Conservation (phyloP, 2,113 vertebrate species). For the Neogobius melanostomus region DNA sequence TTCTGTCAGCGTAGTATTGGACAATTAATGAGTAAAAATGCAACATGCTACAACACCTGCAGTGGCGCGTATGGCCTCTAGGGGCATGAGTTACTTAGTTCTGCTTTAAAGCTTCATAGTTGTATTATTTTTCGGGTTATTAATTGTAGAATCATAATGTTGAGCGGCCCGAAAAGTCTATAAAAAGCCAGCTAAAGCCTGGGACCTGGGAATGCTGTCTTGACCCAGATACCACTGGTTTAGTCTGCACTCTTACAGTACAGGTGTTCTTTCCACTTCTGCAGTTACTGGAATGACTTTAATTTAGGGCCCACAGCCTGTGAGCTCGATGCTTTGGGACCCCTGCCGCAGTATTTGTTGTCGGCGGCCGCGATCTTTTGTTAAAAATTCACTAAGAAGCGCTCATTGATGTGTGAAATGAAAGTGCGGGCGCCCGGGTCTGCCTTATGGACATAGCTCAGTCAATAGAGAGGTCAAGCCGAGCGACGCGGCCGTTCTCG, state of each 20-base stretch:
- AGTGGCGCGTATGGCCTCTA: too few species aligned
- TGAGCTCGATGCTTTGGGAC: background rate
- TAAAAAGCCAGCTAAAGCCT: background rate
- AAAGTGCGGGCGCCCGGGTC: slow-evolving; percentile 27
- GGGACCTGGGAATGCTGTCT: background rate
- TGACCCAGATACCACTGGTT: background rate
- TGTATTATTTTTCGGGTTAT: too few species aligned
- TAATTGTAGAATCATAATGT: too few species aligned
- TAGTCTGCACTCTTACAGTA: background rate
- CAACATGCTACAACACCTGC: too few species aligned
- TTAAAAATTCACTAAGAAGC: slow-evolving; percentile 25
- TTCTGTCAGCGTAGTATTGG: too few species aligned
- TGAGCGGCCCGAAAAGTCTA: too few species aligned
- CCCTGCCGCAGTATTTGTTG: background rate
- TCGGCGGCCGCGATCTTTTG: slow-evolving; percentile 23
- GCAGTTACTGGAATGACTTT: background rate
- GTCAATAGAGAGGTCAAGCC: slow-evolving; percentile 14
- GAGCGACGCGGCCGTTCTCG: slow-evolving; percentile 3
- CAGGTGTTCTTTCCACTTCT: background rate
- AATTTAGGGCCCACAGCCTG: background rate
- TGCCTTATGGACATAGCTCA: slow-evolving; percentile 1
- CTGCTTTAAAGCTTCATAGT: too few species aligned
- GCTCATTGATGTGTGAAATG: slow-evolving; percentile 40
- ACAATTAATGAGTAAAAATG: too few species aligned
- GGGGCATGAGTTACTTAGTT: too few species aligned